These are phyloP conservation scores for Cydia amplana DNA, from an alignment of 1,140 invertebrate species.

Conservation along the genomic window DNA sequence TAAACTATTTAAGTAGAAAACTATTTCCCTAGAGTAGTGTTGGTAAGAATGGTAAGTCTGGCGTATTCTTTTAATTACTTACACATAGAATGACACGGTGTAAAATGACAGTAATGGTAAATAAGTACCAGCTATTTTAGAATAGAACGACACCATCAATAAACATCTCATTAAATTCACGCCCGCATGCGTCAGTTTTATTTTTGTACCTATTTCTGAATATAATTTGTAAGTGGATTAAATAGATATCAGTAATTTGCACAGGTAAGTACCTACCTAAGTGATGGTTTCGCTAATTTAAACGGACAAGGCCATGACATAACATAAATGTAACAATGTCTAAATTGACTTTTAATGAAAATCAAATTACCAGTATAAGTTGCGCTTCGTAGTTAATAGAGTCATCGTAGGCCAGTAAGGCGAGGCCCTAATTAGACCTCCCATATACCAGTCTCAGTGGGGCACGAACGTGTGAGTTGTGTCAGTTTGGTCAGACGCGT, in stretches of 20 bases:
- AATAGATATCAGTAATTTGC: background rate
- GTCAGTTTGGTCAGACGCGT: background rate
- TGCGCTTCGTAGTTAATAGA: background rate
- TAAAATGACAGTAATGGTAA: no score
- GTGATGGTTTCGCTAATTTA: background rate
- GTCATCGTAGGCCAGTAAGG: constrained; percentile 27
- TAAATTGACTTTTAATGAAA: constrained; percentile 8
- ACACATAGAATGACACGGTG: no score
- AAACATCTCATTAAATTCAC: no score
- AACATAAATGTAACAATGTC: no score
- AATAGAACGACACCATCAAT: no score
- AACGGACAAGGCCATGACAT: background rate
- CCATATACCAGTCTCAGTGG: constrained; percentile 1
- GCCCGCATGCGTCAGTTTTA: no score
- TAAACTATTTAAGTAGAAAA: no score
- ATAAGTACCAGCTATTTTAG: no score
- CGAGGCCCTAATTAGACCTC: constrained; percentile 42
- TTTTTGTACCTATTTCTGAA: no score
- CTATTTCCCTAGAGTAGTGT: no score
- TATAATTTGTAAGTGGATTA: background rate
- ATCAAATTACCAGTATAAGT: constrained; percentile 11
- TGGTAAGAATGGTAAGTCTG: no score
- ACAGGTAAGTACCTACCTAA: background rate
- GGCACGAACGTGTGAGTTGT: background rate
- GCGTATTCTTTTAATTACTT: no score